Evolutionary conservation across 2,888 invertebrate species (phyloP).

Genomic region (Mythimna ferrago): DNA sequence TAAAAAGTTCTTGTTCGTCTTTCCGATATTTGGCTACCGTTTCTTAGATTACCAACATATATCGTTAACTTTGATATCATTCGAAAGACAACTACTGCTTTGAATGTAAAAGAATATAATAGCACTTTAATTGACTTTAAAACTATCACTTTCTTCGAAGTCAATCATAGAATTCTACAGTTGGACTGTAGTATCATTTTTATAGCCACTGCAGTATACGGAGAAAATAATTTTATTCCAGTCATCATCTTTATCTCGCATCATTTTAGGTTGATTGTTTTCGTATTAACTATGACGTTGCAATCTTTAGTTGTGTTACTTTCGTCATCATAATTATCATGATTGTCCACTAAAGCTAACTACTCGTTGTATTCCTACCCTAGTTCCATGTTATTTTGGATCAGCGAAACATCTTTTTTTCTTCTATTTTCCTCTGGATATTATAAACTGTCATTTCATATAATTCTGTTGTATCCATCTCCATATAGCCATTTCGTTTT

Average conservation of each 20-base stretch:
- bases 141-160: background rate
- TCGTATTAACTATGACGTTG: conserved; percentile 4
- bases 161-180: background rate
- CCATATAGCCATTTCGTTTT: too few relatives aligned
- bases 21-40: background rate
- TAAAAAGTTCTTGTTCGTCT: background rate
- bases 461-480: background rate
- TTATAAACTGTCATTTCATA: background rate
- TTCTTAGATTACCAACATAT: background rate
- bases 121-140: background rate
- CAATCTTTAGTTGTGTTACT: background rate
- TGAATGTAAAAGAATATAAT: background rate
- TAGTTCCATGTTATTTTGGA: background rate
- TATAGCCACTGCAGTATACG: background rate
- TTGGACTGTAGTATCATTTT: background rate
- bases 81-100: too few relatives aligned
- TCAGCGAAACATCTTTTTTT: background rate
- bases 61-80: background rate
- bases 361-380: background rate
- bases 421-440: background rate
- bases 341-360: background rate
- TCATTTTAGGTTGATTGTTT: background rate
- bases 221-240: conserved; percentile 6
- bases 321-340: background rate
- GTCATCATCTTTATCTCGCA: conserved; percentile 3